A percentile compares a stretch with the other conserved stretches of the same genome.
phyloP scores from a whole-genome alignment of 2,888 invertebrate genomes.

The Aplocera efformata region DNA sequence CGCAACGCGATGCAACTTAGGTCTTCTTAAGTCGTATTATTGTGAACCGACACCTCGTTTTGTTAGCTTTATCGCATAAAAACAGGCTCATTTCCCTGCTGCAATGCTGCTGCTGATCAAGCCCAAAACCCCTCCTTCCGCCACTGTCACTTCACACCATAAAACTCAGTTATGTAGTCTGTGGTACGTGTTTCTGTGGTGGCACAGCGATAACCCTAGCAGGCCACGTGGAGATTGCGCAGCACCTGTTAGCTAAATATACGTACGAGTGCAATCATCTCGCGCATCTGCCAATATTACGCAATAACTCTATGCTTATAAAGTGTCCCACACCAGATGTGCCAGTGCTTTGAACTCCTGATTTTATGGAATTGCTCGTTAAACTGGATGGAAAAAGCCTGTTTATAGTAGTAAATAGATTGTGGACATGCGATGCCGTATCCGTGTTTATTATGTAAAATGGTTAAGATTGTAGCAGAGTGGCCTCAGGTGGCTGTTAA shows the following conservation, averaged over 20 bases:
- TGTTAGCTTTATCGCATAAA: too few species aligned
- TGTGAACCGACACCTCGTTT: too few species aligned
- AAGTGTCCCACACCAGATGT: constrained; percentile 65
- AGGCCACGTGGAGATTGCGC: constrained; percentile 51
- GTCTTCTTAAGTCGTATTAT: too few species aligned
- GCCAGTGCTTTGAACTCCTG: constrained; percentile 55
- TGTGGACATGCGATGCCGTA: constrained; percentile 16
- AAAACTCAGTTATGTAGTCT: too few species aligned
- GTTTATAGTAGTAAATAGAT: constrained; percentile 16
- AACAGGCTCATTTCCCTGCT: too few species aligned
- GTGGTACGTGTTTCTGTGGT: too few species aligned
- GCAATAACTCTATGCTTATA: constrained; percentile 67
- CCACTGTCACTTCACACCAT: too few species aligned
- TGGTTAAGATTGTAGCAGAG: constrained; percentile 14
- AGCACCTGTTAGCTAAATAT: constrained; percentile 75
- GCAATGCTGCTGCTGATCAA: too few species aligned
- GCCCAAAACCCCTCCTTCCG: too few species aligned
- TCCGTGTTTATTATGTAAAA: constrained; percentile 19
- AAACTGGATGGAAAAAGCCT: constrained; percentile 17
- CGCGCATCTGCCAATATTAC: constrained; percentile 71
- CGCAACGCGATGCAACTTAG: too few species aligned
- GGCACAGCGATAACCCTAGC: too few species aligned
- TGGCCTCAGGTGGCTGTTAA: constrained; percentile 14
- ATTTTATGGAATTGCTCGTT: constrained; percentile 32
- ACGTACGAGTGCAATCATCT: constrained; percentile 64